These are phyloP conservation scores for Microctonus brassicae DNA, from an alignment of 2,888 invertebrate genomes.

Conservation along the genomic window DNA sequence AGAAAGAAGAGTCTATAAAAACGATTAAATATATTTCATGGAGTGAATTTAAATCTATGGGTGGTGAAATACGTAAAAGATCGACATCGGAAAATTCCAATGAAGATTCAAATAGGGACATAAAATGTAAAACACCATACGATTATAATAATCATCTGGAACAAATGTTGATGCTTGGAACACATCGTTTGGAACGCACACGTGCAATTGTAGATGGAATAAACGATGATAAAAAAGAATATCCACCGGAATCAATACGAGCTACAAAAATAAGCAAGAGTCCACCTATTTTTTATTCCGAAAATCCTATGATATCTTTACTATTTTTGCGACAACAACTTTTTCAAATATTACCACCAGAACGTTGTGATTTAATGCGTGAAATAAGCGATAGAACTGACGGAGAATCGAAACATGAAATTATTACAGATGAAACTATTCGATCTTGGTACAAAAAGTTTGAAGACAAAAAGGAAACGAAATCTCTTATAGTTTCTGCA, in stretches of 20 bases:
- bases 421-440: slow-evolving; percentile 51
- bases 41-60: slow-evolving; percentile 55
- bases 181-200: slow-evolving; percentile 54
- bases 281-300: slow-evolving; percentile 57
- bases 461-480: slow-evolving; percentile 31
- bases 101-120: slow-evolving; percentile 9
- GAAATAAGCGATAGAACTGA: slow-evolving; percentile 59
- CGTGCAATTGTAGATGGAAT: slow-evolving; percentile 56
- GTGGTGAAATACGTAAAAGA: slow-evolving; percentile 22
- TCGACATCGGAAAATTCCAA: background rate
- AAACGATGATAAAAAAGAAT: slow-evolving; percentile 58
- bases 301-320: slow-evolving; percentile 61
- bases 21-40: slow-evolving; percentile 54
- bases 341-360: slow-evolving; percentile 54
- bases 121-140: slow-evolving; percentile 55
- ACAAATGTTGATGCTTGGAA: slow-evolving; percentile 64
- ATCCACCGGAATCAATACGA: slow-evolving; percentile 63
- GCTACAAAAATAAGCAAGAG: slow-evolving; percentile 57
- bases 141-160: slow-evolving; percentile 61
- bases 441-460: slow-evolving; percentile 61
- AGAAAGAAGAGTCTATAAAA: slow-evolving; percentile 38
- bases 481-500: slow-evolving; percentile 1
- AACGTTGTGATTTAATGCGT: slow-evolving; percentile 60
- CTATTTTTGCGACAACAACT: slow-evolving; percentile 56
- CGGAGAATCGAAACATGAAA: slow-evolving; percentile 19